These are phyloP conservation scores for Cetoscarus ocellatus DNA, from an alignment of 2,797 vertebrate species.

Conservation along the genomic window DNA sequence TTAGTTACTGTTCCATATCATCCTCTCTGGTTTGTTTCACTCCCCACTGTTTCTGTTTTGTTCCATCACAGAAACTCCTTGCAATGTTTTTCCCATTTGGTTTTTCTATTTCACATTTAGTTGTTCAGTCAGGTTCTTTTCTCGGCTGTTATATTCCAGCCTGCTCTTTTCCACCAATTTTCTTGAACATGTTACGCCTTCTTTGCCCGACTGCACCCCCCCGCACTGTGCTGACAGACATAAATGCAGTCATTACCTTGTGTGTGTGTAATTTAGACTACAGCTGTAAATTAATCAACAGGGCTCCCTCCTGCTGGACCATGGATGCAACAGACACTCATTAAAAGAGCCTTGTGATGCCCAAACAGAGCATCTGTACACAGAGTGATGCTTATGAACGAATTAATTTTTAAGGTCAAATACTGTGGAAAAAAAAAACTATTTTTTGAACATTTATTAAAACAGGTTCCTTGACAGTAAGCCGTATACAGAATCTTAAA, in stretches of 20 bases:
- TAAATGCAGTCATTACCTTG: conserved; percentile 24
- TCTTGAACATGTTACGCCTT: conserved; percentile 17
- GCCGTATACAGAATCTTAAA: no score
- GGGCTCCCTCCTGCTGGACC: conserved; percentile 24
- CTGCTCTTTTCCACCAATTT: conserved; percentile 20
- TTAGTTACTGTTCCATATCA: conserved; percentile 11
- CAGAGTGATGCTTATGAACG: conserved; percentile 1
- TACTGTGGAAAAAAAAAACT: no score
- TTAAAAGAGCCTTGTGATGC: conserved; percentile 13
- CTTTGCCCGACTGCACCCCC: conserved; percentile 15
- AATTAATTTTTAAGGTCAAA: no score
- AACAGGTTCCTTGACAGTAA: no score
- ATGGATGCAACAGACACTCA: conserved; percentile 40
- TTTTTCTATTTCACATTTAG: conserved; percentile 31
- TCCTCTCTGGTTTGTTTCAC: conserved; percentile 36
- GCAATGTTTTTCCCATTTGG: conserved; percentile 26
- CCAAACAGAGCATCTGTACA: conserved; percentile 28
- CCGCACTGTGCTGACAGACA: conserved; percentile 29
- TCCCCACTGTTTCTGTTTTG: conserved; percentile 20
- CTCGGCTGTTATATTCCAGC: conserved; percentile 16
- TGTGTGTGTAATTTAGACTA: conserved; percentile 38
- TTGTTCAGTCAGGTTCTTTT: conserved; percentile 27
- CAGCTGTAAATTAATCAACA: conserved; percentile 34
- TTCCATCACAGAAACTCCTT: conserved; percentile 35
- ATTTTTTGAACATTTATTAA: no score